Evolutionary conservation across 1,140 invertebrate genomes (phyloP), one percentile per base, ranked within the genome.

Genomic region (Trypoxylus dichotomus): DNA sequence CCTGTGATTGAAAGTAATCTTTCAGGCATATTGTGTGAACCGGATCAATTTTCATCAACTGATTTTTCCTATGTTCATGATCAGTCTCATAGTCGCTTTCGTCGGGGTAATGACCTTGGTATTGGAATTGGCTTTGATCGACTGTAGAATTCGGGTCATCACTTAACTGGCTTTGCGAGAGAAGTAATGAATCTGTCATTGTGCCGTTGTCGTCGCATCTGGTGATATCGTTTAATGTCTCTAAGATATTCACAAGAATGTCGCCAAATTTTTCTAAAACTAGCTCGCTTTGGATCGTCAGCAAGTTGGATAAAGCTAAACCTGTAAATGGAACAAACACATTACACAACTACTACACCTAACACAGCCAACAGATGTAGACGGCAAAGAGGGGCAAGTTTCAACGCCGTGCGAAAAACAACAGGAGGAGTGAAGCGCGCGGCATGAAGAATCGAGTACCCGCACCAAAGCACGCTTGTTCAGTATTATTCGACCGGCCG

Each of bases 191-290:
- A 82, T 90, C 89, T 43, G 75, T 83, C 71, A 60, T 58, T n/a
- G 78, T 54, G 32, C 91, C 91, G 79, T 88, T 90, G 15, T 94
- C 92, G 81, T 95, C 93, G 73, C 88, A 89, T 83, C 91, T 92
- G 83, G 91, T 93, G 71, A 98, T 91, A 85, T 98, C 96, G 87
- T 96, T 95, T 54, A 98, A 86, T 7, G 94, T 92, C 87, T 97
- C 94, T 32, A 94, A 91, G 81, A 97, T 91, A 82, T 92, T 91
- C 60, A 93, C 88, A 80, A 97, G 89, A 71, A 97, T 94, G 21
- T 89, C 89, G 74, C 91, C 90, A 86, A 96, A 94, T 77, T 92
- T 89, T 82, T 94, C 91, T 43, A 94, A 86, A 68, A 97, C 90
- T 27, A 91, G 87, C 78, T 89, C 86, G 85, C 91, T 93, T 80